phyloP scores from a whole-genome alignment of 2,888 invertebrate genomes.

The Zonitis immaculata region DNA sequence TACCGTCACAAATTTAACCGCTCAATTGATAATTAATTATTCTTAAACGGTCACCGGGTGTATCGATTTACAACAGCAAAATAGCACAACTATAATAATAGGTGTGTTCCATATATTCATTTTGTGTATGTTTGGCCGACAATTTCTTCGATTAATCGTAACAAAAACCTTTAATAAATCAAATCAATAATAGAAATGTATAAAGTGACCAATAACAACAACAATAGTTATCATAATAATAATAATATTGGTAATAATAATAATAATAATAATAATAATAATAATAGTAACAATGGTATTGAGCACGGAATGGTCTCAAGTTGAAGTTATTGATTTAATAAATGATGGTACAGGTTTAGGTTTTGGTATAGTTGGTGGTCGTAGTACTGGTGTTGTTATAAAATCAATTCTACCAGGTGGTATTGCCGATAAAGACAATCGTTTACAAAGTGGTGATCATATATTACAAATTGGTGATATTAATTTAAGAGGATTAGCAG shows the following conservation, averaged over 20 bases:
- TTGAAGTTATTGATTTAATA: constrained; percentile 96
- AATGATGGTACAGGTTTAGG: constrained; percentile 98
- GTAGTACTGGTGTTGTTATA: constrained; percentile 97
- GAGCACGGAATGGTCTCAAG: constrained; percentile 99
- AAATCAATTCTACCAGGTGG: constrained; percentile 97
- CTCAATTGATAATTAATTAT: not conserved
- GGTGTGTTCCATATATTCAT: not conserved
- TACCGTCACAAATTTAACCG: not conserved
- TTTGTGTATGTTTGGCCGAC: not conserved
- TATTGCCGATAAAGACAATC: constrained; percentile 91
- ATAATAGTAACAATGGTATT: constrained; percentile 49
- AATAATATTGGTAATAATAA: not conserved
- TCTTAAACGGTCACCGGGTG: not conserved
- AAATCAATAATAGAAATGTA: not conserved
- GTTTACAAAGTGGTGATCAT: constrained; percentile 96
- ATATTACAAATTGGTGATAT: constrained; percentile 94
- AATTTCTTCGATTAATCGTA: not conserved
- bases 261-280: not conserved
- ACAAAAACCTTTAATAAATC: not conserved
- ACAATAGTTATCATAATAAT: not conserved
- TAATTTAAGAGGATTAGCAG: constrained; percentile 92
- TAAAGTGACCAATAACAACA: not conserved
- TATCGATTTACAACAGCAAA: not conserved
- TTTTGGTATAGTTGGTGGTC: constrained; percentile 96
- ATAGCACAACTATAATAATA: not conserved